Conservation (phyloP, 2,113 vertebrate species). For the Telmatochromis sp. region DNA sequence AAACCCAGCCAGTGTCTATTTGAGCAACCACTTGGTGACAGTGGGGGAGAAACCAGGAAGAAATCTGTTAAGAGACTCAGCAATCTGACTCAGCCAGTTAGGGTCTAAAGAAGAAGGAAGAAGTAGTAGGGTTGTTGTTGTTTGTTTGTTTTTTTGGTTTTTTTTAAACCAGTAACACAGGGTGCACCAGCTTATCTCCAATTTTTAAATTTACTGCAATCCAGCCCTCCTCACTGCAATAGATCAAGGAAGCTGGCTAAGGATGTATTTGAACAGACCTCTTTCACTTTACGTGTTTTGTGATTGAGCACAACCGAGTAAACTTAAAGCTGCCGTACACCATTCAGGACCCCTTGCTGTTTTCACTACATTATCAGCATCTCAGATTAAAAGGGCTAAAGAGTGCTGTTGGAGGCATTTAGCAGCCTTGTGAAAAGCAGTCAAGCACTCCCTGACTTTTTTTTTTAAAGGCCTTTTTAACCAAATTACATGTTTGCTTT, state of each 20-base stretch:
- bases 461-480: background rate
- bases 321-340: background rate
- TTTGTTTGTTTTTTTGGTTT: background rate
- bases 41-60: too few species aligned
- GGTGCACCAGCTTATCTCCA: background rate
- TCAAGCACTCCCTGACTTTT: background rate
- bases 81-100: background rate
- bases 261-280: background rate
- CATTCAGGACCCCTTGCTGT: background rate
- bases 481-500: background rate
- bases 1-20: background rate
- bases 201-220: background rate
- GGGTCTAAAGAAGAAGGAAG: background rate
- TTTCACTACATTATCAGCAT: background rate
- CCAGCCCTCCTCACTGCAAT: background rate
- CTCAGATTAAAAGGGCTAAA: background rate
- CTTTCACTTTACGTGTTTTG: background rate
- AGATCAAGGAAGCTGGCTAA: background rate
- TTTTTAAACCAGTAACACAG: background rate
- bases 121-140: background rate
- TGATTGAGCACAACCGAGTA: background rate
- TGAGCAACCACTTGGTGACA: background rate
- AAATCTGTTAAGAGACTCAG: background rate
- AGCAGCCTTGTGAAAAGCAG: background rate
- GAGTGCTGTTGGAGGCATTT: background rate